A percentile compares a stretch with the other conserved stretches of the same genome.
These are phyloP conservation scores for Strongylocentrotus purpuratus DNA, from an alignment of 35 echinoderm and acorn worm species.

Conservation along the genomic window DNA sequence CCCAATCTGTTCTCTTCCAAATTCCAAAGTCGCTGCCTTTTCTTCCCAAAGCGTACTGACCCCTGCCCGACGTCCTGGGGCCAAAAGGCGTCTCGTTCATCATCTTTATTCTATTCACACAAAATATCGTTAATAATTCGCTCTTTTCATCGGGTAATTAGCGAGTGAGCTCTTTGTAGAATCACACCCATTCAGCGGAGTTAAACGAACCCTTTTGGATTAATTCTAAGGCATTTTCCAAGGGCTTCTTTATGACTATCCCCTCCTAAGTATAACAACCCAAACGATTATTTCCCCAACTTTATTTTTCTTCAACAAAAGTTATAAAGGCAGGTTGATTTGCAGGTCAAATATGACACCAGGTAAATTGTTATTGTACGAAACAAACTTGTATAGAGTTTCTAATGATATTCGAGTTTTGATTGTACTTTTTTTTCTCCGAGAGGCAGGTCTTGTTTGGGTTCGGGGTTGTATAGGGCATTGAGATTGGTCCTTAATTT, in stretches of 20 bases:
- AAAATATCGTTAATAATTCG: background rate
- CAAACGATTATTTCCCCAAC: background rate
- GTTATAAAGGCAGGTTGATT: conserved; percentile 16
- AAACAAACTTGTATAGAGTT: background rate
- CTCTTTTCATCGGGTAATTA: conserved; percentile 33
- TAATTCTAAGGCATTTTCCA: background rate
- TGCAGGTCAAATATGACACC: conserved; percentile 21
- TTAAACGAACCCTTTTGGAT: conserved; percentile 20
- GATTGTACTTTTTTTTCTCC: background rate
- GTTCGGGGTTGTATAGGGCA: background rate
- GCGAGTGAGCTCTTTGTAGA: background rate
- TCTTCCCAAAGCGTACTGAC: background rate
- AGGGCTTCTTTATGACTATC: background rate
- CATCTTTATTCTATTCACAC: conserved; percentile 8
- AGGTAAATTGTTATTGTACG: conserved; percentile 3
- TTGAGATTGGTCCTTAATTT: background rate
- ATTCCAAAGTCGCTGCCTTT: background rate
- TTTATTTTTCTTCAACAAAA: background rate
- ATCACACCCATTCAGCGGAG: background rate
- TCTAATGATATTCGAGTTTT: background rate
- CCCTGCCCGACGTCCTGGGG: background rate
- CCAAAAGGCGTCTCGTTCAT: background rate
- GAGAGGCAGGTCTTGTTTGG: background rate
- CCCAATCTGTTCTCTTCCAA: background rate
- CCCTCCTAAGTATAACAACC: conserved; percentile 16